Evolutionary conservation across 1,140 invertebrate genomes (phyloP).

Genomic region (Drosophila saltans): DNA sequence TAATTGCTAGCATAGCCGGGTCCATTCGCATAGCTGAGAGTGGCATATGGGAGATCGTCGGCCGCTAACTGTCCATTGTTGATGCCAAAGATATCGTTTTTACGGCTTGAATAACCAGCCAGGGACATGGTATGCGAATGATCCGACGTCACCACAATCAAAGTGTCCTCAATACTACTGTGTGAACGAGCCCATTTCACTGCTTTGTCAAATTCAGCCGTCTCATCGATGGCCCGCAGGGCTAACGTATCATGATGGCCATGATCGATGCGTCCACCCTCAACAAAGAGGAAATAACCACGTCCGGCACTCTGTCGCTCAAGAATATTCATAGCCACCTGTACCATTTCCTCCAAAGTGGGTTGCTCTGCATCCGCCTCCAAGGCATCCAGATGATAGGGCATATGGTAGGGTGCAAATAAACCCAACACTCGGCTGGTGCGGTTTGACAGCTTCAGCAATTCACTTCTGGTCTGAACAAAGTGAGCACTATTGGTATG

Average conservation of each 20-base stretch:
- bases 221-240: conserved; percentile 88
- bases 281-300: conserved; percentile 87
- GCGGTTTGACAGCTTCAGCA: conserved; percentile 82
- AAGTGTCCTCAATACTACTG: conserved; percentile 86
- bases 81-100: conserved; percentile 87
- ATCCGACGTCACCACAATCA: conserved; percentile 89
- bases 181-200: conserved; percentile 85
- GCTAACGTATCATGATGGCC: conserved; percentile 88
- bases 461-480: conserved; percentile 86
- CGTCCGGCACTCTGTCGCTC: conserved; percentile 88
- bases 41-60: conserved; percentile 85
- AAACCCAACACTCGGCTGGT: conserved; percentile 84
- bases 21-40: conserved; percentile 88
- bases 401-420: conserved; percentile 84
- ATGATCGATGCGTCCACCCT: conserved; percentile 89
- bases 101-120: conserved; percentile 88
- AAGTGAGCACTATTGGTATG: conserved; percentile 84
- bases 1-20: conserved; percentile 84
- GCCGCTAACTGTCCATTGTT: conserved; percentile 66
- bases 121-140: conserved; percentile 89
- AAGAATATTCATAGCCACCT: conserved; percentile 88
- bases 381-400: conserved; percentile 84
- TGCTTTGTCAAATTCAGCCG: conserved; percentile 87
- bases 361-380: conserved; percentile 87
- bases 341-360: conserved; percentile 90